Conservation (phyloP, 2,113 vertebrate species). For the Amia ocellicauda region DNA sequence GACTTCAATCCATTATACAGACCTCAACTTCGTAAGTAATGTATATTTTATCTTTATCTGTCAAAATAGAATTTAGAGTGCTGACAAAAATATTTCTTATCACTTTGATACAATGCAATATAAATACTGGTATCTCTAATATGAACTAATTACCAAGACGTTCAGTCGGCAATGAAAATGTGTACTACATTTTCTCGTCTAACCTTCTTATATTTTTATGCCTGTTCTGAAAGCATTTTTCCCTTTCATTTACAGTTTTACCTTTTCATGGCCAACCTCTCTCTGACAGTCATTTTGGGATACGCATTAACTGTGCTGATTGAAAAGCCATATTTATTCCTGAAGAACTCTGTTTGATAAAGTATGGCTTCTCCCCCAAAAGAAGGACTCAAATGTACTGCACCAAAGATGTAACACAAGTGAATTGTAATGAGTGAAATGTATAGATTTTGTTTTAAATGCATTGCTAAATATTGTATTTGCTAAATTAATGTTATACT, state of each 20-base stretch:
- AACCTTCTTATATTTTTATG: too few species aligned
- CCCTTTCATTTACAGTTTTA: slow-evolving; percentile 60
- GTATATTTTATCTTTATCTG: not conserved
- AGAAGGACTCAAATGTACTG: too few species aligned
- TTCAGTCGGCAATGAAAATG: too few species aligned
- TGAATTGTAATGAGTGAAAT: too few species aligned
- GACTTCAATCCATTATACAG: slow-evolving; percentile 69
- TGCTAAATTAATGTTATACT: too few species aligned
- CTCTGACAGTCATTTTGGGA: slow-evolving; percentile 57
- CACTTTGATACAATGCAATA: not conserved
- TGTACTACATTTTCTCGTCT: too few species aligned
- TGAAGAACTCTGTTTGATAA: slow-evolving; percentile 34
- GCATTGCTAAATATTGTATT: too few species aligned
- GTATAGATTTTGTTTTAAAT: too few species aligned
- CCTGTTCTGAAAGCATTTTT: too few species aligned
- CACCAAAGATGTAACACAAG: too few species aligned
- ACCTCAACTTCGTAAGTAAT: slow-evolving; percentile 72
- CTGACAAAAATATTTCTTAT: not conserved
- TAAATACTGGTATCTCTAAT: not conserved
- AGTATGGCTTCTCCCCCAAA: not conserved
- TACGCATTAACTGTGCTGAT: slow-evolving; percentile 64
- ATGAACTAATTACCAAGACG: not conserved
- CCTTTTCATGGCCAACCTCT: slow-evolving; percentile 70
- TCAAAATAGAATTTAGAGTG: not conserved
- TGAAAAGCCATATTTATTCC: slow-evolving; percentile 64